phyloP scores from a whole-genome alignment of 2,797 vertebrate species.

The Gymnothorax javanicus region DNA sequence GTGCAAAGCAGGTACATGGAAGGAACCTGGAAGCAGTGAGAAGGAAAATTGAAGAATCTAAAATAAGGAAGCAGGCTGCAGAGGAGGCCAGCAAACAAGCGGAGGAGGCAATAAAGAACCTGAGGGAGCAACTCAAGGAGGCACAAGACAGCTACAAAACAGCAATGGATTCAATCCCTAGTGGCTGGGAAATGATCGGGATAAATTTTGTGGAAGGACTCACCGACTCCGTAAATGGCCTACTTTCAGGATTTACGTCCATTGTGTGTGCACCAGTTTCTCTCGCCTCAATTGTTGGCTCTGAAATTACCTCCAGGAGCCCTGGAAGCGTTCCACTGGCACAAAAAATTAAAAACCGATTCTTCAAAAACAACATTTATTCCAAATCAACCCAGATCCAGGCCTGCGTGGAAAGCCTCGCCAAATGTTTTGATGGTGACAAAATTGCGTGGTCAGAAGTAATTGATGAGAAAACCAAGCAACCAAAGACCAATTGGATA shows the following conservation, averaged over 20 bases:
- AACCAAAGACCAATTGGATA: constrained; percentile 10
- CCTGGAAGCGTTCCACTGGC: not conserved
- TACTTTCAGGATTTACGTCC: not conserved
- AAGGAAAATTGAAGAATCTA: constrained; percentile 18
- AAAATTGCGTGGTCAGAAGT: constrained; percentile 33
- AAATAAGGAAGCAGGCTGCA: not conserved
- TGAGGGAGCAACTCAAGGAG: constrained; percentile 1
- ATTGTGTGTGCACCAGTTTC: not conserved
- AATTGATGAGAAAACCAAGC: not conserved
- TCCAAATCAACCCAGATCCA: not conserved
- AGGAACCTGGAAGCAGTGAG: constrained; percentile 22
- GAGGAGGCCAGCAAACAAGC: not conserved
- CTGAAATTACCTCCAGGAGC: no score
- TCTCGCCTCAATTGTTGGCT: no score
- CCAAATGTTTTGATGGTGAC: not conserved
- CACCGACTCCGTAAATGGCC: not conserved
- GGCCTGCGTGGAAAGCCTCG: not conserved
- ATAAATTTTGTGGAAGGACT: constrained; percentile 28
- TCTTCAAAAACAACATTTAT: constrained; percentile 5
- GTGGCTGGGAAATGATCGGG: constrained; percentile 20
- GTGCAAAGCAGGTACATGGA: not conserved
- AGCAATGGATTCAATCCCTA: constrained; percentile 24
- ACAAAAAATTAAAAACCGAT: not conserved
- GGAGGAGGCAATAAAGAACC: not conserved
- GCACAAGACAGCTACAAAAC: not conserved